Base-by-base conservation (phyloP, 1,140 invertebrate species). In the Sogatella furcifera region DNA sequence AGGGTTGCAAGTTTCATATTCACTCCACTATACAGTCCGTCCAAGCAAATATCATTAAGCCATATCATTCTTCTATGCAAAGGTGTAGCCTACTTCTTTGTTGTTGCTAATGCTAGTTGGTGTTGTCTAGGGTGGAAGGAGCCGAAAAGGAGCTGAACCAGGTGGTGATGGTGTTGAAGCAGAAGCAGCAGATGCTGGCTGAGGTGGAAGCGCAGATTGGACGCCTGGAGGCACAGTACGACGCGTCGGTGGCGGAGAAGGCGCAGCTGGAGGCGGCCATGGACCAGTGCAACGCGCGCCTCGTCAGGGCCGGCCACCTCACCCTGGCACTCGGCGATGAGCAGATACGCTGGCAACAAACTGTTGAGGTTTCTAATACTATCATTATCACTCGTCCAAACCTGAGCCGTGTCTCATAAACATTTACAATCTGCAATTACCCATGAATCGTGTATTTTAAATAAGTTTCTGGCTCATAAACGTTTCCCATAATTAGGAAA, bases 301-400 rank as follows among this genome's bases (percentile, higher is more conserved):
- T 95, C 2, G 84, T 83, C 55, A 78, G 92, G 58, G 90, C 92
- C 0, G 88, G 86, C 0, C 81, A 87, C 65, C 74, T 95, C 0
- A 94, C 90, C 2, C 83, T 87, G 6, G 91, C 91, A 15, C 74
- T 95, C 1, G 84, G 85, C 0, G 89, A 93, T 69, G 91, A 94
- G 71, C 84, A 91, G 72, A 77, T 84, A 5, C 78, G 89, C 46
- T 95, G 91, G 91, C 80, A 86, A 61, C 79, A 86, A 57, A 81
- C 80, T 43, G 84, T 90, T 6, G 77, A 82, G 73, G 86, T 87
- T n/a, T n/a, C n/a, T n/a, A n/a, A n/a, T n/a, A n/a, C n/a, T n/a
- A n/a, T n/a, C n/a, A n/a, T n/a, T n/a, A n/a, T n/a, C n/a, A n/a
- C n/a, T n/a, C n/a, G n/a, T n/a, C n/a, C n/a, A n/a, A n/a, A n/a